phyloP scores from a whole-genome alignment of 23 tunicate species.

The Clavelina lepadiformis region DNA sequence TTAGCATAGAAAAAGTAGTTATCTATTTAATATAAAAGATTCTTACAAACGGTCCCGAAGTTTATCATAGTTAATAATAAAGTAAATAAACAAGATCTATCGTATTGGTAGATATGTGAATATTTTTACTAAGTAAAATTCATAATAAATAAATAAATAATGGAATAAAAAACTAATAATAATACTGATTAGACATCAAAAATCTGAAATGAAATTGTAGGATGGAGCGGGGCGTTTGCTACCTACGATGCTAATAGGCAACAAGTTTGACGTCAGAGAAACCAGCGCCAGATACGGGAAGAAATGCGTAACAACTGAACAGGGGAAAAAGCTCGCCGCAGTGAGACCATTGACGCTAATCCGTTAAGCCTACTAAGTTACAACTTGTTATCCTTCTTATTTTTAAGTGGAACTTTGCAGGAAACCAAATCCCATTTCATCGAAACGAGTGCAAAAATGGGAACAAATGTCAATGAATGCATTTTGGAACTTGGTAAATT shows the following conservation, averaged over 20 bases:
- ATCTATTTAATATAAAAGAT: no score
- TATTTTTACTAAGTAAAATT: background rate
- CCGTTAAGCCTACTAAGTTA: background rate
- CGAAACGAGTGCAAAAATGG: slow-evolving; percentile 54
- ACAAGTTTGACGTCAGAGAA: slow-evolving; percentile 56
- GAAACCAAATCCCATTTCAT: slow-evolving; percentile 37
- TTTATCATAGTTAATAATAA: no score
- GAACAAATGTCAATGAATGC: slow-evolving; percentile 48
- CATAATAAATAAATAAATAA: background rate
- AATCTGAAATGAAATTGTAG: no score
- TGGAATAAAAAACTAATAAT: no score
- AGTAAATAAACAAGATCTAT: no score
- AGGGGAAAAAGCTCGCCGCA: slow-evolving; percentile 45
- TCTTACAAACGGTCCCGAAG: no score
- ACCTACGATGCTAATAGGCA: slow-evolving; percentile 49
- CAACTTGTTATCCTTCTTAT: no score
- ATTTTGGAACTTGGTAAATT: slow-evolving; percentile 39
- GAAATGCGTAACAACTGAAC: slow-evolving; percentile 56
- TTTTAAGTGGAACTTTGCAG: slow-evolving; percentile 21
- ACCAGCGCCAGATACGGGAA: slow-evolving; percentile 66
- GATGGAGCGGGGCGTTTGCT: slow-evolving; percentile 51
- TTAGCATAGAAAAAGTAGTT: no score
- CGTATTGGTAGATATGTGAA: background rate
- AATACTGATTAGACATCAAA: no score
- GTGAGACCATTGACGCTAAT: slow-evolving; percentile 1